Evolutionary conservation across 2,888 invertebrate species (phyloP).

Genomic region (Tachystola acroxantha): DNA sequence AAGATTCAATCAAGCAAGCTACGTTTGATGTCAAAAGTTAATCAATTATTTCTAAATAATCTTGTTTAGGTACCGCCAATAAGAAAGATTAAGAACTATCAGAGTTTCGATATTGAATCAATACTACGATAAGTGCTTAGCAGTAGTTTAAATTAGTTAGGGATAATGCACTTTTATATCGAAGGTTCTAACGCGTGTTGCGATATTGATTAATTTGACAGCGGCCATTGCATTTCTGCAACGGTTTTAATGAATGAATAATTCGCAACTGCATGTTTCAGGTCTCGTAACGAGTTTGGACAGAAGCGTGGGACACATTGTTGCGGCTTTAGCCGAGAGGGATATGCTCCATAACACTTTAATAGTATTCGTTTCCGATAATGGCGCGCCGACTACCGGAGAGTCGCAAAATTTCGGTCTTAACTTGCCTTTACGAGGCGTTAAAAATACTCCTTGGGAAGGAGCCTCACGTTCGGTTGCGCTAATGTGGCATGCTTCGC

Average conservation of each 20-base stretch:
- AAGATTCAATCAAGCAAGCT: too few species aligned
- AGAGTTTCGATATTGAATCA: too few species aligned
- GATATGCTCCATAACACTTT: constrained; percentile 87
- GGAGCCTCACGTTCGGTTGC: constrained; percentile 86
- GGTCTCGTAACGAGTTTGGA: constrained; percentile 85
- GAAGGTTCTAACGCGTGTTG: too few species aligned
- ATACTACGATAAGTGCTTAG: too few species aligned
- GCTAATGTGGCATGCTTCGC: constrained; percentile 76
- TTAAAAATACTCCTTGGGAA: constrained; percentile 88
- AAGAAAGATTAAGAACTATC: too few species aligned
- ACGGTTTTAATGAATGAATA: not conserved
- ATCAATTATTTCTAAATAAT: too few species aligned
- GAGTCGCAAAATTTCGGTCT: constrained; percentile 80
- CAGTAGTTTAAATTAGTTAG: too few species aligned
- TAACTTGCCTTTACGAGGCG: constrained; percentile 85
- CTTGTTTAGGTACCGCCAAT: too few species aligned
- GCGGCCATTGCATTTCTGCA: too few species aligned
- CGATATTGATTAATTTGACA: too few species aligned
- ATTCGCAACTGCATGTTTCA: constrained; percentile 23
- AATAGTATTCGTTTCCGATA: constrained; percentile 90
- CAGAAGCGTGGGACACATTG: constrained; percentile 84
- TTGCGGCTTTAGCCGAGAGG: constrained; percentile 80
- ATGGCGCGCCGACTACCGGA: constrained; percentile 86
- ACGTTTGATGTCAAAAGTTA: too few species aligned
- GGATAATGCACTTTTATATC: too few species aligned